A percentile compares a stretch with the other conserved stretches of the same genome.
phyloP scores from a whole-genome alignment of 37 sponge, comb jelly and placozoan genomes.

The Chondrilla cf. caribensis region DNA sequence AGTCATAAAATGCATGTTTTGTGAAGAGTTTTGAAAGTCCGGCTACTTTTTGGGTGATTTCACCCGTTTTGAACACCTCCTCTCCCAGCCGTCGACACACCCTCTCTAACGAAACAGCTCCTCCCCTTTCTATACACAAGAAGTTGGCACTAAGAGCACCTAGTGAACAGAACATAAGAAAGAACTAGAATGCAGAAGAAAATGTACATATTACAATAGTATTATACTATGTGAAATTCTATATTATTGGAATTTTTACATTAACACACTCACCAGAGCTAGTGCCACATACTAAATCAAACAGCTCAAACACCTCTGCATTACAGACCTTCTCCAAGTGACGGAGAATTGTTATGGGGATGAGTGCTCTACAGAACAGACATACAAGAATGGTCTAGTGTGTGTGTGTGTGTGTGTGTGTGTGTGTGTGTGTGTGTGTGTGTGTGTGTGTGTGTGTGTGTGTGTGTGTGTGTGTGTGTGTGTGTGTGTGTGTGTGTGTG shows the following conservation, averaged over 20 bases:
- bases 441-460: slow-evolving; percentile 23
- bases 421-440: slow-evolving; percentile 6
- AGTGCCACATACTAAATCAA: slow-evolving; percentile 82
- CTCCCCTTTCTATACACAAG: slow-evolving; percentile 30
- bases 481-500: too few relatives aligned
- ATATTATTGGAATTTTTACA: too few relatives aligned
- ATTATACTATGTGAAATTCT: too few relatives aligned
- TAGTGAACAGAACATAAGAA: not conserved
- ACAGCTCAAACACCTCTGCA: slow-evolving; percentile 38
- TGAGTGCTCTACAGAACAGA: slow-evolving; percentile 50
- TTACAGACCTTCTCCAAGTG: slow-evolving; percentile 54
- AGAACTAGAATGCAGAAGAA: too few relatives aligned
- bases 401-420: not conserved
- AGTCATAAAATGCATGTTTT: slow-evolving; percentile 73
- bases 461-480: too few relatives aligned
- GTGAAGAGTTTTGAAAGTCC: slow-evolving; percentile 67
- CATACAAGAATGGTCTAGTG: not conserved
- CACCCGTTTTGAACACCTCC: slow-evolving; percentile 52
- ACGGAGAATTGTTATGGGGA: slow-evolving; percentile 58
- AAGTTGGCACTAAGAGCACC: slow-evolving; percentile 26
- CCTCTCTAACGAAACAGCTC: slow-evolving; percentile 11
- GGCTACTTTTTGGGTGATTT: slow-evolving; percentile 50
- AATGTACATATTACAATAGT: too few relatives aligned
- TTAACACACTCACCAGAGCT: slow-evolving; percentile 73
- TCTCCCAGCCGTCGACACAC: slow-evolving; percentile 40